Conservation (phyloP, 2,797 vertebrate species). For the Strix occidentalis region DNA sequence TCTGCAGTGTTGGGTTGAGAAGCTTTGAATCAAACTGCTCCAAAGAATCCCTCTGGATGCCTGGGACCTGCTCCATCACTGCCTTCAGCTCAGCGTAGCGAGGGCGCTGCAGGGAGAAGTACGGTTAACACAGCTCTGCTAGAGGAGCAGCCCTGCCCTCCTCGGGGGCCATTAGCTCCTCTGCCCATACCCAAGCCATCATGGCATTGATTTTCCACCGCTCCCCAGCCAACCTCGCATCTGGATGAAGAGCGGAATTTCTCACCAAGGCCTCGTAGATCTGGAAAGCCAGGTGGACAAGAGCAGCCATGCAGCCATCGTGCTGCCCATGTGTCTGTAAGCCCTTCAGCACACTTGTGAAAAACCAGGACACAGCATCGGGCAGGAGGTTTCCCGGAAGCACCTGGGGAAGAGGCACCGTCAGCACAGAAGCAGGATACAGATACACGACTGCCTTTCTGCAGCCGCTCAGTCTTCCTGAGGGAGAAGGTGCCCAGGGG, state of each 20-base stretch:
- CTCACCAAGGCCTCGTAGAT: constrained; percentile 95
- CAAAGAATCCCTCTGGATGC: constrained; percentile 86
- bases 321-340: constrained; percentile 95
- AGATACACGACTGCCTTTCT: background rate
- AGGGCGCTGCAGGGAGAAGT: constrained; percentile 80
- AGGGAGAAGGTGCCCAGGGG: background rate
- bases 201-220: background rate
- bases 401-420: constrained; percentile 77
- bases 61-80: constrained; percentile 93
- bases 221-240: background rate
- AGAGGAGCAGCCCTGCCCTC: background rate
- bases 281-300: constrained; percentile 89
- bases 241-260: background rate
- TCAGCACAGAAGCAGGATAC: background rate
- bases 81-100: constrained; percentile 86
- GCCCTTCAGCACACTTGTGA: constrained; percentile 87
- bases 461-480: background rate
- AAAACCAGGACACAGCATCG: constrained; percentile 92
- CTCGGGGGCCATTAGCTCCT: background rate
- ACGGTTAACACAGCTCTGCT: background rate
- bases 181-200: background rate
- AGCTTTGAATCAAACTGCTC: constrained; percentile 91
- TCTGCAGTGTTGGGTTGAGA: constrained; percentile 83
- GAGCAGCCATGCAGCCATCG: constrained; percentile 87
- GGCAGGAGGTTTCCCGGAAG: constrained; percentile 85